Evolutionary conservation across 2,113 vertebrate genomes (phyloP).

Genomic region (Leptocoma aspasia): DNA sequence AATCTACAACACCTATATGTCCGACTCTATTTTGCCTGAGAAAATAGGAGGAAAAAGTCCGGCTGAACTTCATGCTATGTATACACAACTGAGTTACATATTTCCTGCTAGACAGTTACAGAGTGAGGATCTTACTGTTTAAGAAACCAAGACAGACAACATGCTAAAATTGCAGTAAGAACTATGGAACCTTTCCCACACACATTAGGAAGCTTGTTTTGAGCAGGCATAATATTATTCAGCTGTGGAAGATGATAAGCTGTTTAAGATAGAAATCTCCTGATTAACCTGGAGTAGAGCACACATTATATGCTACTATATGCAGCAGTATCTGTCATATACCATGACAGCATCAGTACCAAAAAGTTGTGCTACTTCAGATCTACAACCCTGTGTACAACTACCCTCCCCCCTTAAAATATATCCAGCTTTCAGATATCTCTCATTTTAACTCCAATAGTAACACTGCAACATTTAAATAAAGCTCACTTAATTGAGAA

Average conservation of each 20-base stretch:
- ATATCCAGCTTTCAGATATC: not conserved
- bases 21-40: not conserved
- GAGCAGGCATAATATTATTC: not conserved
- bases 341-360: not conserved
- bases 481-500: not conserved
- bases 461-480: not conserved
- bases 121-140: not conserved
- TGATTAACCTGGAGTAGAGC: not conserved
- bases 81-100: rapidly evolving
- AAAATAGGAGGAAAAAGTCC: not conserved
- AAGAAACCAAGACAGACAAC: not conserved
- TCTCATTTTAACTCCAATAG: not conserved
- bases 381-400: not conserved
- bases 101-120: not conserved
- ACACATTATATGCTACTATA: not conserved
- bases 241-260: not conserved
- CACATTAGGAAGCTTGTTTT: not conserved
- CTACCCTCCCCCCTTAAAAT: not conserved
- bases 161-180: not conserved
- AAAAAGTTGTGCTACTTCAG: not conserved
- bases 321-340: not conserved
- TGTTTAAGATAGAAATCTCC: not conserved
- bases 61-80: not conserved
- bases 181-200: not conserved
- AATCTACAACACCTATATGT: not conserved